Conservation (phyloP, 2,113 vertebrate genomes). For the Anas platyrhynchos region DNA sequence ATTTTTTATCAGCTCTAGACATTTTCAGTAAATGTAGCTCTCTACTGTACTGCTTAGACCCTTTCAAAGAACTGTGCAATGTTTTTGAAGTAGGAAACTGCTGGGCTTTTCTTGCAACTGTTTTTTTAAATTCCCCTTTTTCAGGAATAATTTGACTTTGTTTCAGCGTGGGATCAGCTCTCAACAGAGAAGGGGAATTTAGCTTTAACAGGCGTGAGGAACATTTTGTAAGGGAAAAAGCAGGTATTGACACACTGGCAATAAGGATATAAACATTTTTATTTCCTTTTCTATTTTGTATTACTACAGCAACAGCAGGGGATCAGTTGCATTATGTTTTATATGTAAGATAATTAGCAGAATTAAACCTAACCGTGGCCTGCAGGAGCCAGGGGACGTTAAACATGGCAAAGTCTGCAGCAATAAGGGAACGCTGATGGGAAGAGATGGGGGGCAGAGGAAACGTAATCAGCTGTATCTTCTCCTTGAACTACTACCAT, state of each 20-base stretch:
- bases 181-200: rapidly evolving
- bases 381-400: not conserved
- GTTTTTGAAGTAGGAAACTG: not conserved
- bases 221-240: not conserved
- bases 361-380: constrained; percentile 6
- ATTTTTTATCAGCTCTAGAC: constrained; percentile 44
- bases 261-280: not conserved
- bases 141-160: not conserved
- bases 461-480: not conserved
- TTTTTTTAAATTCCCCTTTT: constrained; percentile 1
- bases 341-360: constrained; percentile 55
- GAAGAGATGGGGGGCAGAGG: not conserved
- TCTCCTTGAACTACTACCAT: constrained; percentile 3
- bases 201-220: rapidly evolving
- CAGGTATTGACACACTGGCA: constrained; percentile 24
- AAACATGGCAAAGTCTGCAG: not conserved
- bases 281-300: constrained; percentile 61
- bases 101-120: not conserved
- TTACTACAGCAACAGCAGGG: constrained; percentile 16
- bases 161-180: not conserved
- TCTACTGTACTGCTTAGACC: constrained; percentile 34
- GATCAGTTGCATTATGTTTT: constrained; percentile 41
- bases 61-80: constrained; percentile 19
- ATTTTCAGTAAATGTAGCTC: constrained; percentile 42
- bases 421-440: constrained; percentile 21